Evolutionary conservation across 2,888 invertebrate genomes (phyloP).

Genomic region (Calliphora vomitoria): DNA sequence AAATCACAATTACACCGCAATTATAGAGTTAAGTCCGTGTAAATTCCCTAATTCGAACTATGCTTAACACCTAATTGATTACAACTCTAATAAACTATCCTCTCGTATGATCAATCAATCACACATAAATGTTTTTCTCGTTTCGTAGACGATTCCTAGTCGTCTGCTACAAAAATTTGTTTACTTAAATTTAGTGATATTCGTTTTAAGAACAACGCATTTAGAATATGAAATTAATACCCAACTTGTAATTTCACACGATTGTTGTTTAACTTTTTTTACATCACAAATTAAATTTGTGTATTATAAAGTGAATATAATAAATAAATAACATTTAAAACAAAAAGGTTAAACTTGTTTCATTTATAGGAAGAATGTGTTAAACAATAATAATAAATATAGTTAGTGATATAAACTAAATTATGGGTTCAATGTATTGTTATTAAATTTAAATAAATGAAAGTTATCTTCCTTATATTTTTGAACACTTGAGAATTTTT

Average conservation of each 20-base stretch:
- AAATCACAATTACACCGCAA: constrained; percentile 26
- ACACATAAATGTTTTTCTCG: constrained; percentile 32
- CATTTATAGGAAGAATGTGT: background rate
- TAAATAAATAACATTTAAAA: background rate
- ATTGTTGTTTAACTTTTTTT: constrained; percentile 53
- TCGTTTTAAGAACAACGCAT: constrained; percentile 53
- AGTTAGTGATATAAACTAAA: background rate
- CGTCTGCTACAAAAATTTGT: constrained; percentile 19
- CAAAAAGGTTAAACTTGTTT: background rate
- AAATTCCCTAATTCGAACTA: constrained; percentile 9
- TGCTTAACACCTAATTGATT: constrained; percentile 7
- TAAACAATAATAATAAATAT: background rate
- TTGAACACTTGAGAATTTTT: too few species aligned
- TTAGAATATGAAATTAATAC: constrained; percentile 60
- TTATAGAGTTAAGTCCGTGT: constrained; percentile 32
- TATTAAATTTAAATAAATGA: background rate
- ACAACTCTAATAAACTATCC: background rate
- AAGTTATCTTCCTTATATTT: background rate
- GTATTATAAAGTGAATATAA: constrained; percentile 32
- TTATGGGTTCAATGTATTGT: background rate
- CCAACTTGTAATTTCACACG: constrained; percentile 42
- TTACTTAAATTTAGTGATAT: constrained; percentile 62
- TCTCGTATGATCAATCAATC: constrained; percentile 21
- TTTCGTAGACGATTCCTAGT: constrained; percentile 14
- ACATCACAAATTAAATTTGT: constrained; percentile 64